These are phyloP conservation scores for Bolborhynchus lineola DNA, from an alignment of 2,113 vertebrate genomes.

Conservation along the genomic window DNA sequence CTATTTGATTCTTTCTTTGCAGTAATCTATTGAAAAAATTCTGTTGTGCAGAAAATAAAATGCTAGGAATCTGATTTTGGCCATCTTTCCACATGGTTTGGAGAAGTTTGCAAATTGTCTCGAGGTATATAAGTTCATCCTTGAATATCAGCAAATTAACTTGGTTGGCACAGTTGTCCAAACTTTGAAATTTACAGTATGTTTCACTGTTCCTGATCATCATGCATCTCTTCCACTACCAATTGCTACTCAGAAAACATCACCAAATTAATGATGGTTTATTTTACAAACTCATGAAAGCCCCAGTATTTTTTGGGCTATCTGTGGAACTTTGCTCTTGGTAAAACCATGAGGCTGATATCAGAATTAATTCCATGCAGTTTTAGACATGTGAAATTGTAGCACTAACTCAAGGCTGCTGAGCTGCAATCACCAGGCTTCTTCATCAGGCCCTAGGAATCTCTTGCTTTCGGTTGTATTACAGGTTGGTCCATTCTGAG, in stretches of 20 bases:
- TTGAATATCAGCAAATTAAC: not conserved
- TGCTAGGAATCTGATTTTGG: not conserved
- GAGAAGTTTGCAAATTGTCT: not conserved
- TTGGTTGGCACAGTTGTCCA: not conserved
- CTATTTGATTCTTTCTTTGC: not conserved
- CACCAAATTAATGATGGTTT: not conserved
- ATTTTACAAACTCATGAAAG: not conserved
- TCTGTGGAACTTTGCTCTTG: not conserved
- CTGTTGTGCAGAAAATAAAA: not conserved
- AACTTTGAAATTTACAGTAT: not conserved
- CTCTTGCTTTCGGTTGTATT: not conserved
- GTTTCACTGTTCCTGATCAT: not conserved
- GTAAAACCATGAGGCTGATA: not conserved
- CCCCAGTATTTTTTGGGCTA: not conserved
- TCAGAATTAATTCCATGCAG: not conserved
- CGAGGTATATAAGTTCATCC: not conserved
- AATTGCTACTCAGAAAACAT: not conserved
- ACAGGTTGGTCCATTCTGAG: not conserved
- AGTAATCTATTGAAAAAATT: not conserved
- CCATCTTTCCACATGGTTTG: not conserved
- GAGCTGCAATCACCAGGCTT: not conserved
- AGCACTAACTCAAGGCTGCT: not conserved
- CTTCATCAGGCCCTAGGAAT: not conserved
- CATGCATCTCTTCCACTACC: not conserved
- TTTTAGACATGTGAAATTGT: rapidly evolving